Conservation (phyloP, 1,140 invertebrate species). For the Caenorhabditis briggsae region DNA sequence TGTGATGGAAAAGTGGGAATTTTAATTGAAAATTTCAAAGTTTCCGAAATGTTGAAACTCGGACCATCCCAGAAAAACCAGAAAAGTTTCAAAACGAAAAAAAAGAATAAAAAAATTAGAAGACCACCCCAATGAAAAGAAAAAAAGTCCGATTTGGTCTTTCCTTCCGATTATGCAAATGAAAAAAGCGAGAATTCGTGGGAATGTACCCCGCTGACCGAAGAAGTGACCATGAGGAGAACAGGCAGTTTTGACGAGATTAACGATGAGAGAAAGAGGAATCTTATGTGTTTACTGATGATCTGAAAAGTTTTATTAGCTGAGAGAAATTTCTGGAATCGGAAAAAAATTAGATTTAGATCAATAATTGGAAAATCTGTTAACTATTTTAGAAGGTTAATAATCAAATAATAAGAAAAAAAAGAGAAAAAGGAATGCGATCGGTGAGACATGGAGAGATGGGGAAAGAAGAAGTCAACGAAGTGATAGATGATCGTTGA, state of each 20-base stretch:
- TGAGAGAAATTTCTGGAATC: too few relatives aligned
- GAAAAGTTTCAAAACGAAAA: too few relatives aligned
- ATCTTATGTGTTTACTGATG: neutral
- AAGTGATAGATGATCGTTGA: conserved; percentile 49
- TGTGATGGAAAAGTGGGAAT: too few relatives aligned
- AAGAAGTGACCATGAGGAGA: conserved; percentile 41
- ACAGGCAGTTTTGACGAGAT: conserved; percentile 17
- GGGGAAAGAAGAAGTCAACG: conserved; percentile 21
- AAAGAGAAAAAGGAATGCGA: conserved; percentile 35
- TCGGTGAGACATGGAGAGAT: neutral
- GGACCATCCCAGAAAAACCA: too few relatives aligned
- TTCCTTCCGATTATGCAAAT: conserved; percentile 44
- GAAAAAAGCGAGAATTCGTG: conserved; percentile 53
- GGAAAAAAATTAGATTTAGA: neutral
- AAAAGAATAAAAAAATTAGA: conserved; percentile 3
- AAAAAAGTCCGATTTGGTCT: conserved; percentile 23
- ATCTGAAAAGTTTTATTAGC: neutral
- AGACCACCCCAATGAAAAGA: neutral
- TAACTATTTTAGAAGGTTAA: neutral
- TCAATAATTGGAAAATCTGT: too few relatives aligned
- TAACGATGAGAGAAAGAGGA: conserved; percentile 28
- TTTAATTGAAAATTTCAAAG: too few relatives aligned
- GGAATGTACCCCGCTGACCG: conserved; percentile 47
- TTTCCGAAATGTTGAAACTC: too few relatives aligned
- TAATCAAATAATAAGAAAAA: neutral